These are phyloP conservation scores for Caranx melampygus DNA, from an alignment of 2,113 vertebrate species.

Conservation along the genomic window DNA sequence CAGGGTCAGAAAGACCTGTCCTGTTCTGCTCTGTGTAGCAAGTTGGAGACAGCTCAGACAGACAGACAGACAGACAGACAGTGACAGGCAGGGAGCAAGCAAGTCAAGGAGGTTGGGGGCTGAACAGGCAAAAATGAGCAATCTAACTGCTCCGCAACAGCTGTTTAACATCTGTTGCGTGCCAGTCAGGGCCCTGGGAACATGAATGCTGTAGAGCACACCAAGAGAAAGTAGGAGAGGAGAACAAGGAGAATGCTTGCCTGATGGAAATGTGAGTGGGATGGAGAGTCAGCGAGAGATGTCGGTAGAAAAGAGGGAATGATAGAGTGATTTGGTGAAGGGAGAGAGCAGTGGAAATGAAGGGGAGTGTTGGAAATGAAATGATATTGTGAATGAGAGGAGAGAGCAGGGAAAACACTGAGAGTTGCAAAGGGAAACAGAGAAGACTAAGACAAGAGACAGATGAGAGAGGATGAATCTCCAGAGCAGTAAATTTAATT, in stretches of 20 bases:
- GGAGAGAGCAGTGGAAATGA: too few species aligned
- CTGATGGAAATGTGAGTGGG: slow-evolving; percentile 47
- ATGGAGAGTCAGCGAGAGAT: slow-evolving; percentile 25
- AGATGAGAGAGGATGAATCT: slow-evolving; percentile 60
- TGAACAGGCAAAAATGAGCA: slow-evolving; percentile 38
- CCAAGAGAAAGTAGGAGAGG: slow-evolving; percentile 13
- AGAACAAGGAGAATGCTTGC: slow-evolving; percentile 43
- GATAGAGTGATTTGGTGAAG: neutral
- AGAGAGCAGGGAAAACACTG: neutral
- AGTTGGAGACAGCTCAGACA: neutral
- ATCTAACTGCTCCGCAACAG: slow-evolving; percentile 55
- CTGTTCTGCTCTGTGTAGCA: neutral
- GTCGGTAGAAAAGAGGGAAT: slow-evolving; percentile 6
- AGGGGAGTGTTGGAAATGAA: neutral
- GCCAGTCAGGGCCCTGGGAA: slow-evolving; percentile 53
- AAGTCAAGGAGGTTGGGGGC: neutral
- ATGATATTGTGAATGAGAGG: neutral
- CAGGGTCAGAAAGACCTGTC: slow-evolving; percentile 1
- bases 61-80: slow-evolving; percentile 9
- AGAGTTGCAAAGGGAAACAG: slow-evolving; percentile 3
- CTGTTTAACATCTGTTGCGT: slow-evolving; percentile 55
- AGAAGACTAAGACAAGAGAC: slow-evolving; percentile 2
- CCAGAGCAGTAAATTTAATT: slow-evolving; percentile 78
- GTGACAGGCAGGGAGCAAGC: neutral
- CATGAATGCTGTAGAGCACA: neutral